These are phyloP conservation scores for Ptyas mucosa DNA, from an alignment of 2,113 vertebrate species.

Conservation along the genomic window DNA sequence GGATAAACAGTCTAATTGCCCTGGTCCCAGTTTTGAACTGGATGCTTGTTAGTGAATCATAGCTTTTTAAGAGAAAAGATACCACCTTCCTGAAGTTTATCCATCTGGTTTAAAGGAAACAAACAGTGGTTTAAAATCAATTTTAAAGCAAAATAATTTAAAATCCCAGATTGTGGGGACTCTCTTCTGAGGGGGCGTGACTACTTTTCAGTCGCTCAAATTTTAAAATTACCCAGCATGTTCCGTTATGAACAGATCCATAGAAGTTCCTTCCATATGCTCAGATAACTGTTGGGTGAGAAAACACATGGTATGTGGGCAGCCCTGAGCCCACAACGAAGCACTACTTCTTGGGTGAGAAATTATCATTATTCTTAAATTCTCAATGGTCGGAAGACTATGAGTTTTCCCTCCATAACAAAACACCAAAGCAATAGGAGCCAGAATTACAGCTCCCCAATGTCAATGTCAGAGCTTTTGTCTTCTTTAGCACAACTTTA, in stretches of 20 bases:
- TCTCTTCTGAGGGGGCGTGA: background rate
- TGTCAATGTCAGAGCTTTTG: background rate
- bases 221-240: background rate
- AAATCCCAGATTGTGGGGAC: background rate
- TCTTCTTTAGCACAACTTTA: background rate
- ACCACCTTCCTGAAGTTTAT: background rate
- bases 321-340: background rate
- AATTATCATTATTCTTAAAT: background rate
- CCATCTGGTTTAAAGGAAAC: background rate
- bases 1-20: background rate
- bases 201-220: background rate
- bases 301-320: slow-evolving; percentile 3
- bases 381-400: background rate
- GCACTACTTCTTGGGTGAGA: background rate
- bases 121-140: background rate
- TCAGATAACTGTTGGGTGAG: background rate
- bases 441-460: background rate
- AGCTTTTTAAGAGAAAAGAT: background rate
- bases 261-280: background rate
- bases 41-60: background rate
- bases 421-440: background rate
- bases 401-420: background rate
- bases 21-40: background rate
- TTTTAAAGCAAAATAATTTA: background rate
- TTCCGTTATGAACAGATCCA: background rate